Base-by-base conservation (phyloP, 2,888 invertebrate genomes). In the Cetonia aurata region DNA sequence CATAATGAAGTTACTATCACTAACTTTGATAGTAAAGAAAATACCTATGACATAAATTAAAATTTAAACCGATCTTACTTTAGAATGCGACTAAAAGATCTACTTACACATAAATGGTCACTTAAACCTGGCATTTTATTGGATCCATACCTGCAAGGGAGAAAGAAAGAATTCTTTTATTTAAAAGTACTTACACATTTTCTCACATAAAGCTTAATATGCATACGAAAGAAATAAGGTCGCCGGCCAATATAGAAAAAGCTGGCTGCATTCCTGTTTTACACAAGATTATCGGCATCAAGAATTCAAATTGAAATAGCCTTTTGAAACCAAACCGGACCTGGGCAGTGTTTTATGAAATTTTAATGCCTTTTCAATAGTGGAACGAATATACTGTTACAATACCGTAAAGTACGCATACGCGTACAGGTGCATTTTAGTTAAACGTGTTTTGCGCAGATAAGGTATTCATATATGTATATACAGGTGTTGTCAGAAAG, bases 261-360 rank as follows among this genome's bases (percentile, higher is more conserved):
- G 42, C 44, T 42, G 42, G 13, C 6, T 57, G 57, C 57, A 42
- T 57, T 57, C 57, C 57, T 41, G 57, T 57, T 57, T 57, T 19
- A 42, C 37, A 8, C 42, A 42, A 42, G 42, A 57, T 57, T 42
- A 42, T 57, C 6, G 41, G 25, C 12, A 25, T 19, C 57, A 41
- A 13, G 42, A 57, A 57, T 42, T 17, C 17, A 57, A 57, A 56
- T 56, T 33, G 33, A 37, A 25, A 37, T 17, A 42, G 17, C 41
- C 42, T 56, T 17, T n/a, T 19, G 42, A 41, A 17, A 17, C 42
- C 15, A 37, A 53, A 44, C 57, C 17, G 42, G 57, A 41, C 42
- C 17, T 41, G 19, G 17, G 42, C 17, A 42, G 42, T 42, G 17
- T 19, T 17, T 17, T 19, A 42, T 41, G 8, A 57, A 42, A 57